A percentile compares a stretch with the other conserved stretches of the same genome.
Evolutionary conservation across 64 coral and sea anemone species (phyloP).

Genomic region (Montipora cactus): DNA sequence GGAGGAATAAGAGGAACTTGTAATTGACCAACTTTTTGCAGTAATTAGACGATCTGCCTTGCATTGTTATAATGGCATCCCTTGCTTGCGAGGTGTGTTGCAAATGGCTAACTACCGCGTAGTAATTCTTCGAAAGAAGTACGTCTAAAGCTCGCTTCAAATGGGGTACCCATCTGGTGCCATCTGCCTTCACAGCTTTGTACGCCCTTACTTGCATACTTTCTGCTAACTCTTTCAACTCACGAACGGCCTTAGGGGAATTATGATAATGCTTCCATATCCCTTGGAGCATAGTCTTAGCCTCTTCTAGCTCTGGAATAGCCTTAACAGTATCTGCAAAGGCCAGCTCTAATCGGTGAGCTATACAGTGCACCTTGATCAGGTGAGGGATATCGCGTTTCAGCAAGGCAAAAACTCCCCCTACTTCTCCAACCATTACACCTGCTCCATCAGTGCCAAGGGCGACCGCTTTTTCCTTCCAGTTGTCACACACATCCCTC

Average conservation of each 20-base stretch:
- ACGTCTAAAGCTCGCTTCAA: too few relatives aligned
- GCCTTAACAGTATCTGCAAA: not conserved
- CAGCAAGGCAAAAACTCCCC: not conserved
- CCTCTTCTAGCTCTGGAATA: not conserved
- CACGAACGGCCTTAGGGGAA: too few relatives aligned
- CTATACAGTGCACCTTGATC: constrained; percentile 15
- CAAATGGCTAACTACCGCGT: too few relatives aligned
- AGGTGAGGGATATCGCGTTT: constrained; percentile 13
- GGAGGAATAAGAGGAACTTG: constrained; percentile 24
- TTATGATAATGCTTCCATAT: too few relatives aligned
- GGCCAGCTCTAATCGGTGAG: constrained; percentile 5
- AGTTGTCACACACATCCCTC: not conserved
- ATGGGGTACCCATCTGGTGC: too few relatives aligned
- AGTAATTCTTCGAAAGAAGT: too few relatives aligned
- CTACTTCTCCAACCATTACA: constrained; percentile 42
- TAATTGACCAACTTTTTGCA: constrained; percentile 35
- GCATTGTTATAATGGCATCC: too few relatives aligned
- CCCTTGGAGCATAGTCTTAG: not conserved
- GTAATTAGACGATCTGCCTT: not conserved
- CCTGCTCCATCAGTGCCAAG: constrained; percentile 38
- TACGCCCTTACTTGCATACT: too few relatives aligned
- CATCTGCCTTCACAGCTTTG: too few relatives aligned
- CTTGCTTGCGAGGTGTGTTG: too few relatives aligned
- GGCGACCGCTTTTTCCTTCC: constrained; percentile 25
- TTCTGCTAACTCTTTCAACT: too few relatives aligned